A percentile compares a stretch with the other conserved stretches of the same genome.
Evolutionary conservation across 2,888 invertebrate genomes (phyloP).

Genomic region (Caenorhabditis macrosperma): DNA sequence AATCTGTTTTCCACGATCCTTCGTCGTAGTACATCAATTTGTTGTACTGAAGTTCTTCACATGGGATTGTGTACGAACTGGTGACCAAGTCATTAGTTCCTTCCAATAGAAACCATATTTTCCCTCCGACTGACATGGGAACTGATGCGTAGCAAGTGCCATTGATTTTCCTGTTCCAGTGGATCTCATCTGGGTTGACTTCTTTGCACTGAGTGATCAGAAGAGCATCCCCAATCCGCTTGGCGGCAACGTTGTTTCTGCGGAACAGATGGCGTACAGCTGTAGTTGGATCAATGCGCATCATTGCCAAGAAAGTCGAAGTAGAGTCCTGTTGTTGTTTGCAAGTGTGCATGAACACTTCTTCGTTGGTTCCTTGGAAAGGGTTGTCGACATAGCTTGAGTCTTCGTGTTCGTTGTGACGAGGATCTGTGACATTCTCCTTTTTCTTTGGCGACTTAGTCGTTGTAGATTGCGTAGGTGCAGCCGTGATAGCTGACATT

Average conservation of each 20-base stretch:
- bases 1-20: background rate
- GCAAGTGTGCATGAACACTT: no score
- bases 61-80: background rate
- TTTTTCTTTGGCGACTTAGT: no score
- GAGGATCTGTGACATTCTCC: no score
- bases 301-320: background rate
- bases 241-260: background rate
- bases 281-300: constrained; percentile 1
- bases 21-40: background rate
- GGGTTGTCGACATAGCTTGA: background rate
- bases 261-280: background rate
- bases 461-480: no score
- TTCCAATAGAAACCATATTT: background rate
- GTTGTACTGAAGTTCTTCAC: background rate
- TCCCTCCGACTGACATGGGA: background rate
- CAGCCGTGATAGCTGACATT: no score
- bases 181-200: background rate
- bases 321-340: background rate
- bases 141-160: background rate
- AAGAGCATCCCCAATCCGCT: background rate
- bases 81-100: background rate
- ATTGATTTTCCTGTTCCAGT: constrained; percentile 8
- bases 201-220: background rate
- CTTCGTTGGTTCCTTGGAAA: background rate
- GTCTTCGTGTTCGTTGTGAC: background rate